A percentile compares a stretch with the other conserved stretches of the same genome.
Evolutionary conservation across 2,113 vertebrate species (phyloP).

Genomic region (human (Homo sapiens)): DNA sequence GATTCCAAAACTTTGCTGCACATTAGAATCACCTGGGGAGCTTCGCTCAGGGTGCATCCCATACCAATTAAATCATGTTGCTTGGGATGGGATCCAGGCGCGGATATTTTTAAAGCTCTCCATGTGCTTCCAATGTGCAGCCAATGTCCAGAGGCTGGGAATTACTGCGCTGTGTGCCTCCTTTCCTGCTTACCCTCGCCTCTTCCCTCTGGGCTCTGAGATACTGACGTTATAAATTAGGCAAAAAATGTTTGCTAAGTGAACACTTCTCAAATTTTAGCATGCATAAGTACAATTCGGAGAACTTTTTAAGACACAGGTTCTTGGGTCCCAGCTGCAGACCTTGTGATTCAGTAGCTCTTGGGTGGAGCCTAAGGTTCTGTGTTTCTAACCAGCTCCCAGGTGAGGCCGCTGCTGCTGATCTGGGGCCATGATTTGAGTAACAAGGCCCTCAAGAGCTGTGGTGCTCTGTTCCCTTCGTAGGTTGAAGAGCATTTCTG

Average conservation of each 20-base stretch:
- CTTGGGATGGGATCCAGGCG: not conserved
- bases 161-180: fast-evolving
- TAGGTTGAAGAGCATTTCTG: not conserved
- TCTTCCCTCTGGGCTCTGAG: not conserved
- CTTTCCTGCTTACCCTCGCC: not conserved
- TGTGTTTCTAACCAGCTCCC: not conserved
- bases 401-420: not conserved
- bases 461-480: not conserved
- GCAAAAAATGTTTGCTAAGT: not conserved
- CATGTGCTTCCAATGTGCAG: not conserved
- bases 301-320: not conserved
- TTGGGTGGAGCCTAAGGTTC: not conserved
- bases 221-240: not conserved
- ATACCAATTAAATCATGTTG: too few species aligned
- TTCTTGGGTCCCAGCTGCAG: not conserved
- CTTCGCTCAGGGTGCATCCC: not conserved
- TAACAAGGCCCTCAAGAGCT: not conserved
- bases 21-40: not conserved
- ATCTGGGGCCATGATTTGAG: too few species aligned
- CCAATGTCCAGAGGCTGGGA: too few species aligned
- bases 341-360: not conserved
- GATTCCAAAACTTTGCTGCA: not conserved
- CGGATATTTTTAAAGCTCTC: not conserved
- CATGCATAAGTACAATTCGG: not conserved
- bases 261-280: not conserved